phyloP scores from a whole-genome alignment of 1,140 invertebrate genomes.

The Rhysida immarginata region DNA sequence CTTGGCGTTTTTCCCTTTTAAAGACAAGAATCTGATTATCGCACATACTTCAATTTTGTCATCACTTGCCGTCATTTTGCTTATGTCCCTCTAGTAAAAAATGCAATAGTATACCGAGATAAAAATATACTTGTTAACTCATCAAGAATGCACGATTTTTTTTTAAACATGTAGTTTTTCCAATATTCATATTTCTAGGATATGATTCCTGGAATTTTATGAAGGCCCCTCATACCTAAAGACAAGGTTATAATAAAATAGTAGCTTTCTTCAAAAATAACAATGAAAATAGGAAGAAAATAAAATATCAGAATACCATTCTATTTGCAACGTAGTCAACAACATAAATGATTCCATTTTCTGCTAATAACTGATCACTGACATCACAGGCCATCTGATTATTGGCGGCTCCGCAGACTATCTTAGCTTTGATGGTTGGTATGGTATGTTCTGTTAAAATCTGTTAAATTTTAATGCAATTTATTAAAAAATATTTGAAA shows the following conservation, averaged over 20 bases:
- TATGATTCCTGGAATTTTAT: not conserved
- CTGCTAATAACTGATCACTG: slow-evolving; percentile 13
- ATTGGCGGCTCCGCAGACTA: slow-evolving; percentile 22
- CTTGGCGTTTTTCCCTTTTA: not conserved
- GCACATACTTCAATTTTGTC: not conserved
- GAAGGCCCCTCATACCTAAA: not conserved
- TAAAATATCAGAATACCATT: slow-evolving; percentile 16
- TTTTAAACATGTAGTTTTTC: not conserved
- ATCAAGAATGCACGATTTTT: not conserved
- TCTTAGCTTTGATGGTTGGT: slow-evolving; percentile 17
- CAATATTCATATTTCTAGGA: not conserved
- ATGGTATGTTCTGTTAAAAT: slow-evolving; percentile 16
- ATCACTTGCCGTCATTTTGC: no score
- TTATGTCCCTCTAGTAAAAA: no score
- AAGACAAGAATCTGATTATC: not conserved
- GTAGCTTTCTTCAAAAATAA: not conserved
- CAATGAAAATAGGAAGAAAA: not conserved
- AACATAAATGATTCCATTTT: slow-evolving; percentile 19
- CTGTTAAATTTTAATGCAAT: no score
- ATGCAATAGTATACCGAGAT: no score
- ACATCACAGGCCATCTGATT: slow-evolving; percentile 14
- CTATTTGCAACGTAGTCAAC: slow-evolving; percentile 20
- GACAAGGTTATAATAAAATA: not conserved
- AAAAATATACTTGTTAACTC: not conserved
- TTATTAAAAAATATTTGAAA: no score